Evolutionary conservation across 1,140 invertebrate genomes (phyloP).

Genomic region (Anoplophora glabripennis): DNA sequence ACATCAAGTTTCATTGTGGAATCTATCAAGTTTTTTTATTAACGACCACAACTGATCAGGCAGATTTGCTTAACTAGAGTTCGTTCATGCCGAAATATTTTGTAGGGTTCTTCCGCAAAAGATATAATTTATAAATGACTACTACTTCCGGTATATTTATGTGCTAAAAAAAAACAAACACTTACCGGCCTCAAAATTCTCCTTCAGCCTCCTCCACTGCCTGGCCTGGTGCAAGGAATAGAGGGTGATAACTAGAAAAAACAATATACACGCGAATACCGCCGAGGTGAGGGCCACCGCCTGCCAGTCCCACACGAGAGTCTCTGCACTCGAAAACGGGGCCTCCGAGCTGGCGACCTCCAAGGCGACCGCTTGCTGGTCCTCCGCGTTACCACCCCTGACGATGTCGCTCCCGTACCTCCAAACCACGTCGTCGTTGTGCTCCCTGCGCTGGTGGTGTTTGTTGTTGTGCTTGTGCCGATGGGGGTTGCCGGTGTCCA

Average conservation of each 20-base stretch:
- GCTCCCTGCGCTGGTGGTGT: slow-evolving; percentile 32
- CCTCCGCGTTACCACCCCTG: too few species aligned
- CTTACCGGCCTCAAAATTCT: slow-evolving; percentile 50
- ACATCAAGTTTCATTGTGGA: too few species aligned
- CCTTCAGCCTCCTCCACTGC: slow-evolving; percentile 55
- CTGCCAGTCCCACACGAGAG: slow-evolving; percentile 60
- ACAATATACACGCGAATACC: slow-evolving; percentile 61
- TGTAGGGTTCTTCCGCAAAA: too few species aligned
- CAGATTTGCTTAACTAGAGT: too few species aligned
- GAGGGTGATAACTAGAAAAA: slow-evolving; percentile 62
- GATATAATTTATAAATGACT: too few species aligned
- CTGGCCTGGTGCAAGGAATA: slow-evolving; percentile 62
- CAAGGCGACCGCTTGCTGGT: slow-evolving; percentile 8
- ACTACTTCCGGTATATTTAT: too few species aligned
- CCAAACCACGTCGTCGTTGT: slow-evolving; percentile 11
- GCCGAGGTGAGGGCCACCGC: slow-evolving; percentile 58
- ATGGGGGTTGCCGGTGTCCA: slow-evolving; percentile 36
- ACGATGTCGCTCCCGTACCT: slow-evolving; percentile 11
- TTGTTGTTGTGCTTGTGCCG: slow-evolving; percentile 35
- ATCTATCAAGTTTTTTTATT: too few species aligned
- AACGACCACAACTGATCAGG: too few species aligned
- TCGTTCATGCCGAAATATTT: too few species aligned
- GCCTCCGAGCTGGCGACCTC: slow-evolving; percentile 38
- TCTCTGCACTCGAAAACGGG: slow-evolving; percentile 45
- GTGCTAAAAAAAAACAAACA: too few species aligned